Base-by-base conservation (phyloP, 2,113 vertebrate genomes). In the Spea multiplicata region DNA sequence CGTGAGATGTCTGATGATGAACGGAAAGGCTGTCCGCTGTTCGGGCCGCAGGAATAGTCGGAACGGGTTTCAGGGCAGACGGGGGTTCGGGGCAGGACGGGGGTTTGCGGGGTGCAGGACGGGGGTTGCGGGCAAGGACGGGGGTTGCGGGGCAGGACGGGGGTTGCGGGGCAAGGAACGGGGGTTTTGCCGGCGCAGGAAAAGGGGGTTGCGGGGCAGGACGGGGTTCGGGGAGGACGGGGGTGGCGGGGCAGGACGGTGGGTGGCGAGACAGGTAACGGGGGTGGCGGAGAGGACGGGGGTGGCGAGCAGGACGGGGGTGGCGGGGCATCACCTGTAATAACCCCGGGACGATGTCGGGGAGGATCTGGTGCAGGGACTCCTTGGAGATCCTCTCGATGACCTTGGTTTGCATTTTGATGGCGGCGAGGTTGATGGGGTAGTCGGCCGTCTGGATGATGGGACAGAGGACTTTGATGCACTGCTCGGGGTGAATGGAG, bases 391-490 rank as follows among this genome's bases (percentile, higher is more conserved):
- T 96, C 87, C 96, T 94, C 89, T 98, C 97, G 0, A 97, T 97
- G 70, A 99, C 97, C 86, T 98, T 99, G 0, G 95, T 97, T 85
- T 99, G 96, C 97, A 99, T 99, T 91, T 99, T 99, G 89, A 99
- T 99, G 86, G 97, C 97, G 2, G 97, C 96, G 71, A 99, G 91
- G 82, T 99, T 99, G 88, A 99, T 98, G 86, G 97, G 97, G 86
- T 99, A 99, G 88, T 99, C 97, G 4, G 97, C 97, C 0, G 97
- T 99, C 90, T 99, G 97, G 82, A 98, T 95, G 80, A 99, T 99
- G 72, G 97, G 97, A 77, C 97, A 99, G 61, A 99, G 94, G 73
- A 99, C 97, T 87, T 99, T 99, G 91, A 98, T 98, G 91, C 97
- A 98, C 86, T 99, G 97, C 88, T 99, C 97, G 0, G 97, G 96